Percentiles rank a stretch among this genome's conserved stretches.
Evolutionary conservation across 30 jellyfish, hydroid and myxozoan species (phyloP).

Genomic region (Pelagia noctiluca): DNA sequence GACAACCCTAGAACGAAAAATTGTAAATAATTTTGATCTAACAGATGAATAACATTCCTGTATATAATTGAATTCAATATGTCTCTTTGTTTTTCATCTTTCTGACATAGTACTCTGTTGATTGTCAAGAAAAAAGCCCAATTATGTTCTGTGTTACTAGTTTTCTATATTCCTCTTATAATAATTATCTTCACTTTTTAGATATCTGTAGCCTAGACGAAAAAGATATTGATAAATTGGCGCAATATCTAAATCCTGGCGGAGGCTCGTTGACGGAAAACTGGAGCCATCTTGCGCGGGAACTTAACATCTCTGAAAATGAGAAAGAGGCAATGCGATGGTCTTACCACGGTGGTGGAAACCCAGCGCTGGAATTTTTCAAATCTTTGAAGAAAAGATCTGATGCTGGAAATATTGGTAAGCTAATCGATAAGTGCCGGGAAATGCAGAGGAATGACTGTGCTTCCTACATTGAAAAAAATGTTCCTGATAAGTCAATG

Average conservation of each 20-base stretch:
- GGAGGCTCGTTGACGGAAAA: slow-evolving; percentile 7
- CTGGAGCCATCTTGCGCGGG: slow-evolving; percentile 32
- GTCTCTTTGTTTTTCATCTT: not conserved
- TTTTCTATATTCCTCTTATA: not conserved
- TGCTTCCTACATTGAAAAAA: not conserved
- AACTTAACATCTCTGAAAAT: not conserved
- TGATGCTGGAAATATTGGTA: not conserved
- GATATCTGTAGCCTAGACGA: not conserved
- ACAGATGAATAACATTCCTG: too few species aligned
- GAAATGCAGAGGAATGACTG: slow-evolving; percentile 38
- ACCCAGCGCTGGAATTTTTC: slow-evolving; percentile 27
- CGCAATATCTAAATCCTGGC: slow-evolving; percentile 12
- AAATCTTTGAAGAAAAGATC: not conserved
- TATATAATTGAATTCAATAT: not conserved
- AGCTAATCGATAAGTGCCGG: not conserved
- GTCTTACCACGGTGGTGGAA: slow-evolving; percentile 43
- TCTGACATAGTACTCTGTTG: not conserved
- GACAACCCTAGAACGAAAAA: too few species aligned
- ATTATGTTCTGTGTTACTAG: not conserved
- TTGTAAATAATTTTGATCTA: too few species aligned
- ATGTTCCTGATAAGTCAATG: not conserved
- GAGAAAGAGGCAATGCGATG: slow-evolving; percentile 36
- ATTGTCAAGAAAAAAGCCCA: not conserved
- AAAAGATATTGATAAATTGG: not conserved
- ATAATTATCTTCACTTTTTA: not conserved